Base-by-base conservation (phyloP, 2,888 invertebrate genomes). In the Tigriopus californicus region DNA sequence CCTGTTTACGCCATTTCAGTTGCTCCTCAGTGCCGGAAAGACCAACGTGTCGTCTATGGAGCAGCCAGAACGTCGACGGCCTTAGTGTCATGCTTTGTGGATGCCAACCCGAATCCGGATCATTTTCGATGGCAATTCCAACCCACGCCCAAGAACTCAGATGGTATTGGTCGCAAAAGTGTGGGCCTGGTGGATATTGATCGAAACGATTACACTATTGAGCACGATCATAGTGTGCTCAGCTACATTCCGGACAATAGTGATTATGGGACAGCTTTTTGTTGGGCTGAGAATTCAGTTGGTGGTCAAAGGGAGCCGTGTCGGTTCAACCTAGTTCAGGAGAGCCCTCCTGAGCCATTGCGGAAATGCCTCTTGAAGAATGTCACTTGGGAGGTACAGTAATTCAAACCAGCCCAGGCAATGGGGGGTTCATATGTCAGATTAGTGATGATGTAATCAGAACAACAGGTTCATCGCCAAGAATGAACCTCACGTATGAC, bases 51-150 rank as follows among this genome's bases (percentile, higher is more conserved):
- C 8, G 41, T 41, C 4, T 54, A 54, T 41, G 54, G 54, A 6
- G 54, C 42, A n/a, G 40, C 54, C 18, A 18, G 15, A 15, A 54
- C 40, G 41, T 40, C 54, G 15, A 18, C 15, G 11, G 41, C 18
- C 11, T 13, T 41, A n/a, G 41, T 54, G 15, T 15, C 15, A 18
- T 54, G 54, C 42, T 41, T 20, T 3, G 54, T 54, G 6, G 54
- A 54, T 15, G 54, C 54, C 41, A 54, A 54, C 40, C 54, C 54
- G 5, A 41, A 20, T 33, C 54, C 54, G 15, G 15, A 54, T 18
- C 18, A 15, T 1, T 54, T 54, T 24, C 4, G 22, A 18, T 54
- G 54, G 54, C 41, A 54, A 41, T 54, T 54, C 18, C 15, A 54
- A 11, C 15, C 54, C 10, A 18, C 41, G 12, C 41, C 42, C 15